phyloP scores from a whole-genome alignment of 2,113 vertebrate species.

The Motacilla tschutschensis region DNA sequence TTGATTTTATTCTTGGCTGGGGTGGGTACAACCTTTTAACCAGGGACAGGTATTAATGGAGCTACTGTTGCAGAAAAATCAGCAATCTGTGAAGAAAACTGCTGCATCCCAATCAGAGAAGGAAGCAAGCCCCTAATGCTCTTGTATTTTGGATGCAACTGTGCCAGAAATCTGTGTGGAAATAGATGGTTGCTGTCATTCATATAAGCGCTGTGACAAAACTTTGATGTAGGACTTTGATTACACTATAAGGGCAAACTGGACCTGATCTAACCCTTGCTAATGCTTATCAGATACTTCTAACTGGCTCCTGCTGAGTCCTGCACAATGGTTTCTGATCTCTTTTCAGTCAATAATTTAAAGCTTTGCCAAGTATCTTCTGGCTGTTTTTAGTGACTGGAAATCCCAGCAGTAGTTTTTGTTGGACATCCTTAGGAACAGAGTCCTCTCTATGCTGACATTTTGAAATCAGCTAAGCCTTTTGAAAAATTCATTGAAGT shows the following conservation, averaged over 20 bases:
- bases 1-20: conserved; percentile 19
- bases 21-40: background rate
- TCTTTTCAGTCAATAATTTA: background rate
- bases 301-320: background rate
- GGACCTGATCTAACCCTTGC: background rate
- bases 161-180: background rate
- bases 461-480: background rate
- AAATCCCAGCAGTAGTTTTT: background rate
- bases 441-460: background rate
- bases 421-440: background rate
- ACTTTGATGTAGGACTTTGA: background rate
- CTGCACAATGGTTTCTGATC: background rate
- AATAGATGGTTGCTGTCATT: conserved; percentile 1
- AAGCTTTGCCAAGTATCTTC: background rate
- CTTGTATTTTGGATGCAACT: background rate
- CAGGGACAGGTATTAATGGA: conserved; percentile 34
- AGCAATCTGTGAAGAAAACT: conserved; percentile 18
- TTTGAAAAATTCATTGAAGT: background rate
- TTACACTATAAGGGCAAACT: background rate
- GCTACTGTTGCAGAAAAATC: conserved; percentile 25
- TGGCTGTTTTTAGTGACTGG: background rate
- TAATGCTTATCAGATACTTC: background rate
- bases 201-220: background rate
- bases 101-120: background rate
- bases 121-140: background rate